Percentiles rank a stretch among this genome's conserved stretches.
Conservation (phyloP, 2,113 vertebrate genomes). For the Gobio gobio region DNA sequence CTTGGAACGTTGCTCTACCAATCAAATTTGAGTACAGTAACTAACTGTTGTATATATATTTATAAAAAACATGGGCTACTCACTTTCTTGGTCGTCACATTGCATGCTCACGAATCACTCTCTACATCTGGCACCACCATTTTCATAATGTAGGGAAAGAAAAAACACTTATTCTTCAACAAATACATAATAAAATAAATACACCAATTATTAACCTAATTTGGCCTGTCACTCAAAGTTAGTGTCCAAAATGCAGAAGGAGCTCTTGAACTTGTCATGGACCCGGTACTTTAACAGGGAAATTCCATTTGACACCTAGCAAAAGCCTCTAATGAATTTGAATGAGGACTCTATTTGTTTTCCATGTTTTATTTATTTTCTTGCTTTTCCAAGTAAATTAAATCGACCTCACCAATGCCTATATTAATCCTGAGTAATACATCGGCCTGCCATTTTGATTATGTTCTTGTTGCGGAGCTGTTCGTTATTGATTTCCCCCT, state of each 20-base stretch:
- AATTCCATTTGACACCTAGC: constrained; percentile 70
- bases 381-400: constrained; percentile 77
- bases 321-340: constrained; percentile 79
- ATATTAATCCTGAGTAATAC: constrained; percentile 79
- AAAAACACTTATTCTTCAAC: neutral
- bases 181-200: neutral
- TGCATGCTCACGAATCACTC: neutral
- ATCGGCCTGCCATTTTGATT: constrained; percentile 79
- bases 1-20: neutral
- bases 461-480: constrained; percentile 76
- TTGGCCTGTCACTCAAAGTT: constrained; percentile 29
- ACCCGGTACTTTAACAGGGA: constrained; percentile 64
- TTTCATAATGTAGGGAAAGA: neutral
- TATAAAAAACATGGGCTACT: neutral
- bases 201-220: neutral
- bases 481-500: constrained; percentile 79
- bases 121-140: neutral
- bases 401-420: constrained; percentile 77
- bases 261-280: constrained; percentile 40
- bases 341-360: constrained; percentile 82
- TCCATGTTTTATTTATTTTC: constrained; percentile 81
- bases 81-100: neutral
- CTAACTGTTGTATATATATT: too few species aligned
- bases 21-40: neutral
- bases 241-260: constrained; percentile 5